These are phyloP conservation scores for Theretra japonica DNA, from an alignment of 2,888 invertebrate genomes.

Conservation along the genomic window DNA sequence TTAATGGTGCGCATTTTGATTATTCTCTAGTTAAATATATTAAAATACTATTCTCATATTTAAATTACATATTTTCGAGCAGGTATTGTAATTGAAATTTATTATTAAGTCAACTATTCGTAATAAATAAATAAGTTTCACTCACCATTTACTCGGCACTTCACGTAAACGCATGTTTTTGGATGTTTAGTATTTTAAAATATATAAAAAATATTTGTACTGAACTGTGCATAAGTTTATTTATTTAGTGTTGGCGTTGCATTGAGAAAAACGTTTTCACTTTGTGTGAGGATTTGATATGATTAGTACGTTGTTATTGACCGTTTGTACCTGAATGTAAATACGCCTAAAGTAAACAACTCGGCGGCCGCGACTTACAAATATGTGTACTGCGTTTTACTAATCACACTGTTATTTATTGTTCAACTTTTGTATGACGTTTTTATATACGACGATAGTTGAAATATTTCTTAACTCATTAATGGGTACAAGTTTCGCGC, in stretches of 20 bases:
- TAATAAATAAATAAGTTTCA: not conserved
- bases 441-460: not conserved
- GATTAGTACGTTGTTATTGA: not conserved
- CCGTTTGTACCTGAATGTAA: slow-evolving; percentile 13
- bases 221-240: not conserved
- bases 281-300: not conserved
- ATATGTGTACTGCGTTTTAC: slow-evolving; percentile 11
- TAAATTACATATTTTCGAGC: not conserved
- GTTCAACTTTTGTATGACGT: not conserved
- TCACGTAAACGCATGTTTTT: not conserved
- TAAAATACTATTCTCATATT: too few relatives aligned
- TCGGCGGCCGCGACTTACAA: not conserved
- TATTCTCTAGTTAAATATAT: too few relatives aligned
- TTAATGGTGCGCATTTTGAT: too few relatives aligned
- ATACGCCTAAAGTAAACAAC: slow-evolving; percentile 17
- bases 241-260: not conserved
- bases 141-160: not conserved
- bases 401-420: slow-evolving; percentile 12
- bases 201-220: not conserved
- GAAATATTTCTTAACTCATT: not conserved
- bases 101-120: not conserved
- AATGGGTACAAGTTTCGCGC: slow-evolving; percentile 2
- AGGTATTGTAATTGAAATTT: not conserved
- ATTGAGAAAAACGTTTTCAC: not conserved
- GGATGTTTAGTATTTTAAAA: not conserved